Percentiles rank a stretch among this genome's conserved stretches.
These are phyloP conservation scores for Sylvia atricapilla DNA, from an alignment of 2,113 vertebrate genomes.

Conservation along the genomic window DNA sequence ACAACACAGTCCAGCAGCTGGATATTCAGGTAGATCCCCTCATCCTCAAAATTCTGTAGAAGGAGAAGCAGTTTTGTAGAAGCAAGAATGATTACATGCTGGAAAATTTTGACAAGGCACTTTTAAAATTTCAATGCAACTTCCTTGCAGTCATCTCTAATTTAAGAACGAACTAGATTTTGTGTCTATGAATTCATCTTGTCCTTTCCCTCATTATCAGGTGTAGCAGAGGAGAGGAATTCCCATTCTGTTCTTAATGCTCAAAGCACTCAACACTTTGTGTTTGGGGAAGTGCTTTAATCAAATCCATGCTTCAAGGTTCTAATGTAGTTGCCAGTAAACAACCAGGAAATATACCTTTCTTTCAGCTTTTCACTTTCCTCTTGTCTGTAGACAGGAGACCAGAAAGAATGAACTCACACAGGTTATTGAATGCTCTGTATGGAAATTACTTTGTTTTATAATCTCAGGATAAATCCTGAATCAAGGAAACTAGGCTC, in stretches of 20 bases:
- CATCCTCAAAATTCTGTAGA: neutral
- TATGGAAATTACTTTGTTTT: neutral
- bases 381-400: neutral
- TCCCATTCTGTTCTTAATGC: neutral
- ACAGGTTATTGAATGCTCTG: neutral
- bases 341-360: neutral
- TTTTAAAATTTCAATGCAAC: neutral
- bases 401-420: neutral
- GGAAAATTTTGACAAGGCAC: neutral
- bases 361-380: neutral
- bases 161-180: neutral
- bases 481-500: neutral
- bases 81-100: neutral
- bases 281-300: neutral
- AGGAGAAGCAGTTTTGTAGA: neutral
- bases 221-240: neutral
- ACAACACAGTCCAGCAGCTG: neutral
- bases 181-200: neutral
- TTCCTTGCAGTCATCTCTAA: accelerated
- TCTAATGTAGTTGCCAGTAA: neutral
- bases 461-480: neutral
- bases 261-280: accelerated
- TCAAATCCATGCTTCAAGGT: neutral
- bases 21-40: neutral
- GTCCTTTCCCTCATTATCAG: neutral